These are phyloP conservation scores for Dinomys branickii DNA, from an alignment of 2,113 vertebrate species.

Conservation along the genomic window DNA sequence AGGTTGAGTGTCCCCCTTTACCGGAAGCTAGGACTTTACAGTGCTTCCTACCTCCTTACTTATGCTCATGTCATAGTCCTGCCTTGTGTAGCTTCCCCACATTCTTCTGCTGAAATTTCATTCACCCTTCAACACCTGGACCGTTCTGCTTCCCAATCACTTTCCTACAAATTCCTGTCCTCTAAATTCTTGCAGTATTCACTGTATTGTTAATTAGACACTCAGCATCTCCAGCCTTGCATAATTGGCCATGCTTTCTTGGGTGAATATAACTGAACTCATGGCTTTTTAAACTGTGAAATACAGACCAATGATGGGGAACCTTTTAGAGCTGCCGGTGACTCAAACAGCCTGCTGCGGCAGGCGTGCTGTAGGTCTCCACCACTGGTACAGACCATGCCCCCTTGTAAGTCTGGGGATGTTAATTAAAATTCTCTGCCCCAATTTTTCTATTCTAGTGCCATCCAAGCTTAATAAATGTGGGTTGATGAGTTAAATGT, in stretches of 20 bases:
- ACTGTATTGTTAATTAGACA: neutral
- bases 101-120: neutral
- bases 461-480: slow-evolving; percentile 26
- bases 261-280: neutral
- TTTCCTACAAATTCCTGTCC: neutral
- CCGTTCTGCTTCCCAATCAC: slow-evolving; percentile 20
- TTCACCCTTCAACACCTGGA: neutral
- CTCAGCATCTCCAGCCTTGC: neutral
- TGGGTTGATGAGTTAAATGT: slow-evolving; percentile 23
- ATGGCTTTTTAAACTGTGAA: neutral
- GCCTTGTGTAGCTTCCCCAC: neutral
- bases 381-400: neutral
- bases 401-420: neutral
- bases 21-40: neutral
- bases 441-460: neutral
- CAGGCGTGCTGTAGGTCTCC: neutral
- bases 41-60: neutral
- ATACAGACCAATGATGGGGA: neutral
- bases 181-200: neutral
- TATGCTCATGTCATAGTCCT: neutral
- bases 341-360: neutral
- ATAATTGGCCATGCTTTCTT: neutral
- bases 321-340: neutral
- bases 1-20: neutral
- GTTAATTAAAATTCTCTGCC: slow-evolving; percentile 50